Evolutionary conservation across 2,113 vertebrate genomes (phyloP).

Genomic region (Calidris pygmaea): DNA sequence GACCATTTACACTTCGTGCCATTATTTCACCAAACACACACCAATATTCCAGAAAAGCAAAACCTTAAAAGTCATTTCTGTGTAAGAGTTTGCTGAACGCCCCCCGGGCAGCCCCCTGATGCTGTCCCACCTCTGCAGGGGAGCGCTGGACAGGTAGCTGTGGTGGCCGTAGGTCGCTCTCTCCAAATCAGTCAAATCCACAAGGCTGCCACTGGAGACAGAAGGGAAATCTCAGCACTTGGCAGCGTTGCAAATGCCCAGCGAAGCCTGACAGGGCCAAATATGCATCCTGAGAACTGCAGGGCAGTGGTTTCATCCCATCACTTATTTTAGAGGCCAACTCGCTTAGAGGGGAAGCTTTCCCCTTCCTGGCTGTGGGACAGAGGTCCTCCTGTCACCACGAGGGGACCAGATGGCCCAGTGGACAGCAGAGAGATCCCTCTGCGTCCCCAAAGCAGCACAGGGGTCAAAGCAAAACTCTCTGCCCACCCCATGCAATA

Average conservation of each 20-base stretch:
- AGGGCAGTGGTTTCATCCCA: rapidly evolving
- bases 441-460: not conserved
- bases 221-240: not conserved
- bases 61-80: not conserved
- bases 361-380: not conserved
- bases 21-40: not conserved
- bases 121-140: slow-evolving; percentile 46
- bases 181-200: slow-evolving; percentile 55
- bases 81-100: not conserved
- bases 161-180: slow-evolving; percentile 55
- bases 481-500: not conserved
- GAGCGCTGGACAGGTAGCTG: slow-evolving; percentile 71
- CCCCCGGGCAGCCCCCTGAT: not conserved
- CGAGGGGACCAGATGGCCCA: not conserved
- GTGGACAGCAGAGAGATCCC: rapidly evolving
- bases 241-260: not conserved
- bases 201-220: slow-evolving; percentile 11
- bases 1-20: not conserved
- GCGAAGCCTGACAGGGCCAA: not conserved
- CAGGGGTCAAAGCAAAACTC: not conserved
- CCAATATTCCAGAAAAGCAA: not conserved
- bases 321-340: not conserved
- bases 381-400: not conserved
- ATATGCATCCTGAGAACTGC: not conserved
- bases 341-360: too few species aligned